These are phyloP conservation scores for Charanyca ferruginea DNA, from an alignment of 2,888 invertebrate genomes.

Conservation along the genomic window DNA sequence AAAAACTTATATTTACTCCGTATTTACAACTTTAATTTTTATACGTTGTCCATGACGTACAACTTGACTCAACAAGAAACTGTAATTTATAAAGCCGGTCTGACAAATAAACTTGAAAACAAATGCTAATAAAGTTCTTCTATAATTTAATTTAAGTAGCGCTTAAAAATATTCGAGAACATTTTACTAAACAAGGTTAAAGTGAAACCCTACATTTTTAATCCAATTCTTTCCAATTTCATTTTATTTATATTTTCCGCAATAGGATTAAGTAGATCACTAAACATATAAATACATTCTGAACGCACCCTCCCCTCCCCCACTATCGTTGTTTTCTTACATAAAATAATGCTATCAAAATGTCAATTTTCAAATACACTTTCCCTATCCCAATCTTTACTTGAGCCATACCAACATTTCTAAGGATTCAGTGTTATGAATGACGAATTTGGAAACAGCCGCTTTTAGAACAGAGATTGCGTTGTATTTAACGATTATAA, in stretches of 20 bases:
- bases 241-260: slow-evolving; percentile 32
- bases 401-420: slow-evolving; percentile 8
- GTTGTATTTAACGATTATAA: slow-evolving; percentile 21
- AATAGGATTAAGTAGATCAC: slow-evolving; percentile 27
- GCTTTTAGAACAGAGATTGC: slow-evolving; percentile 15
- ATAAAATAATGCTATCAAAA: not conserved
- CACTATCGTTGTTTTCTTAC: not conserved
- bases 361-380: not conserved
- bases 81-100: slow-evolving; percentile 10
- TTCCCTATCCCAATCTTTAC: not conserved
- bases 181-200: slow-evolving; percentile 48
- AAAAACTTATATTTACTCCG: not conserved
- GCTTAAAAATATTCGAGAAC: slow-evolving; percentile 45
- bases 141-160: slow-evolving; percentile 41
- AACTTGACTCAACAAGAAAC: slow-evolving; percentile 35
- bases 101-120: slow-evolving; percentile 24
- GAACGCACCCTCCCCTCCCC: not conserved
- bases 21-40: slow-evolving; percentile 4
- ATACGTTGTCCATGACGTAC: slow-evolving; percentile 4
- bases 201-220: slow-evolving; percentile 53
- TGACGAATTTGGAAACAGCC: slow-evolving; percentile 20
- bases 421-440: slow-evolving; percentile 28
- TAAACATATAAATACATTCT: slow-evolving; percentile 11
- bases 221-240: slow-evolving; percentile 55
- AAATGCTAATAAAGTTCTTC: slow-evolving; percentile 11